Conservation (phyloP, 2,888 invertebrate genomes). For the Pandemis corylana region DNA sequence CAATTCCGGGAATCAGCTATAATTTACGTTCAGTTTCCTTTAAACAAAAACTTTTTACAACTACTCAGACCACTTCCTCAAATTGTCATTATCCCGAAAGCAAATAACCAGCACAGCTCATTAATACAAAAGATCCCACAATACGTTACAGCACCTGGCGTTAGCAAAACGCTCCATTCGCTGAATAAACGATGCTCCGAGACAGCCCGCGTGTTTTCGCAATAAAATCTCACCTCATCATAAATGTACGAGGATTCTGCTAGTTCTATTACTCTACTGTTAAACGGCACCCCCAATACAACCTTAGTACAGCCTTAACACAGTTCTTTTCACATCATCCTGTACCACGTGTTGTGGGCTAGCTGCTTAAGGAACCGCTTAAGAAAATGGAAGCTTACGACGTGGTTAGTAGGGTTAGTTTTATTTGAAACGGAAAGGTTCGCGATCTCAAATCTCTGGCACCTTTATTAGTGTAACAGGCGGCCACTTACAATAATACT, state of each 20-base stretch:
- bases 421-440: background rate
- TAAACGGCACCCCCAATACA: conserved; percentile 4
- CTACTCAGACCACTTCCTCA: conserved; percentile 5
- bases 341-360: background rate
- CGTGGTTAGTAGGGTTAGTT: background rate
- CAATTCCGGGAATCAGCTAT: too few species aligned
- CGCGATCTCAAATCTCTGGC: conserved; percentile 1
- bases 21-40: too few species aligned
- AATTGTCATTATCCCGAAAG: conserved; percentile 21
- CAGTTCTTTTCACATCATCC: background rate
- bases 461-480: conserved; percentile 22
- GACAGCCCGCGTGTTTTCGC: background rate
- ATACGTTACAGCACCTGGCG: conserved; percentile 14
- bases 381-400: conserved; percentile 18
- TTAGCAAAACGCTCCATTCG: conserved; percentile 25
- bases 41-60: background rate
- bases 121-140: conserved; percentile 21
- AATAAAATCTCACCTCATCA: conserved; percentile 41
- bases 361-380: conserved; percentile 2
- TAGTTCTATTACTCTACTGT: conserved; percentile 20
- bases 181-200: conserved; percentile 12
- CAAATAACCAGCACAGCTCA: background rate
- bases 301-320: background rate
- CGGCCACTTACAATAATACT: conserved; percentile 27
- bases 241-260: conserved; percentile 34